Conservation (phyloP, 2,888 invertebrate species). For the Idaea straminata region DNA sequence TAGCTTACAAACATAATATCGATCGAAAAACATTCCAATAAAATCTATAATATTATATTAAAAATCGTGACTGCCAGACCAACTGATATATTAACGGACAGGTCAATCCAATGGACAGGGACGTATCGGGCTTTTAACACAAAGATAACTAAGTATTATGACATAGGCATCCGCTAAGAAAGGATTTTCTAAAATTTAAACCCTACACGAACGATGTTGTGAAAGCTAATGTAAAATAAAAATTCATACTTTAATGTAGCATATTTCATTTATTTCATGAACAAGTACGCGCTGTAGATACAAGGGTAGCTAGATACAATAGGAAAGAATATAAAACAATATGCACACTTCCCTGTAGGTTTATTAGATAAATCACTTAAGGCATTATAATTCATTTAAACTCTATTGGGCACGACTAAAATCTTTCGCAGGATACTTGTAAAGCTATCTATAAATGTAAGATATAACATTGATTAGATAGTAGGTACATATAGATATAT, state of each 20-base stretch:
- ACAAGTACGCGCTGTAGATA: constrained; percentile 51
- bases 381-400: constrained; percentile 30
- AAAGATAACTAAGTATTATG: too few species aligned
- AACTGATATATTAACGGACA: too few species aligned
- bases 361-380: constrained; percentile 55
- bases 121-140: too few species aligned
- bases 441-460: constrained; percentile 3
- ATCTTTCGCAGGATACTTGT: constrained; percentile 4
- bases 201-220: too few species aligned
- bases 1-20: too few species aligned
- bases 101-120: too few species aligned
- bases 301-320: constrained; percentile 45
- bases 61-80: too few species aligned
- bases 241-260: constrained; percentile 36
- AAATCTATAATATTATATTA: too few species aligned
- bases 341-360: constrained; percentile 68
- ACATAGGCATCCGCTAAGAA: too few species aligned
- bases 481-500: background rate
- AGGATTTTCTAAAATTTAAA: too few species aligned
- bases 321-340: constrained; percentile 55
- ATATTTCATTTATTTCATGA: constrained; percentile 54
- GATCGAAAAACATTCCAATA: too few species aligned
- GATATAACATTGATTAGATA: background rate
- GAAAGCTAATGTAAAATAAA: constrained; percentile 22
- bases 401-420: constrained; percentile 10